Conservation (phyloP, 2,888 invertebrate genomes). For the Mythimna loreyi region DNA sequence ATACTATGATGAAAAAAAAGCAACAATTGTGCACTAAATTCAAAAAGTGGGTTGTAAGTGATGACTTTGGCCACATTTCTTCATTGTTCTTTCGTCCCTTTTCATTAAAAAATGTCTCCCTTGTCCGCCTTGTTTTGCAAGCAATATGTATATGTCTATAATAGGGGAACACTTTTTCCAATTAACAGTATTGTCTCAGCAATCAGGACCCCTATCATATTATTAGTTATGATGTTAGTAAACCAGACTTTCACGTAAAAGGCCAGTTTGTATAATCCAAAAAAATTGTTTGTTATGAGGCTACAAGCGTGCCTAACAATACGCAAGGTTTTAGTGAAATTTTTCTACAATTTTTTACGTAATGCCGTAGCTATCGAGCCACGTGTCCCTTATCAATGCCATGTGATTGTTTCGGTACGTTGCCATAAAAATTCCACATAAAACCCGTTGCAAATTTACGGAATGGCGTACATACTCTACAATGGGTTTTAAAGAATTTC, state of each 20-base stretch:
- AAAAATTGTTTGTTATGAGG: slow-evolving; percentile 26
- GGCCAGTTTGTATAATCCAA: background rate
- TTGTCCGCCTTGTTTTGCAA: background rate
- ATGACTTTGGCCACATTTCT: no score
- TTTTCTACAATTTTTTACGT: slow-evolving; percentile 67
- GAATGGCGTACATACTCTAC: slow-evolving; percentile 47
- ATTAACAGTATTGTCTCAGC: no score
- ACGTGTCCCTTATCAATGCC: slow-evolving; percentile 83
- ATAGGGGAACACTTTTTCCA: no score
- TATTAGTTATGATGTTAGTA: no score
- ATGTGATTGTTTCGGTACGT: slow-evolving; percentile 83
- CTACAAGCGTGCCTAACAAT: slow-evolving; percentile 56
- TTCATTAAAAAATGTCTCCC: no score
- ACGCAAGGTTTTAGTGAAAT: slow-evolving; percentile 56
- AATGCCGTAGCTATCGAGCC: slow-evolving; percentile 71
- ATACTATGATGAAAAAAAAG: no score
- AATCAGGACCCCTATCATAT: no score
- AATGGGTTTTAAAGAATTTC: slow-evolving; percentile 30
- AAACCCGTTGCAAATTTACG: slow-evolving; percentile 67
- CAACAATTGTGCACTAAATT: no score
- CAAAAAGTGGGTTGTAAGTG: no score
- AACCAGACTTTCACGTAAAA: background rate
- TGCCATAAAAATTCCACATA: slow-evolving; percentile 77
- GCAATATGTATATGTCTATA: background rate
- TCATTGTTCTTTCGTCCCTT: background rate